Evolutionary conservation across 2,888 invertebrate species (phyloP).

Genomic region (Orthonevra nobilis): DNA sequence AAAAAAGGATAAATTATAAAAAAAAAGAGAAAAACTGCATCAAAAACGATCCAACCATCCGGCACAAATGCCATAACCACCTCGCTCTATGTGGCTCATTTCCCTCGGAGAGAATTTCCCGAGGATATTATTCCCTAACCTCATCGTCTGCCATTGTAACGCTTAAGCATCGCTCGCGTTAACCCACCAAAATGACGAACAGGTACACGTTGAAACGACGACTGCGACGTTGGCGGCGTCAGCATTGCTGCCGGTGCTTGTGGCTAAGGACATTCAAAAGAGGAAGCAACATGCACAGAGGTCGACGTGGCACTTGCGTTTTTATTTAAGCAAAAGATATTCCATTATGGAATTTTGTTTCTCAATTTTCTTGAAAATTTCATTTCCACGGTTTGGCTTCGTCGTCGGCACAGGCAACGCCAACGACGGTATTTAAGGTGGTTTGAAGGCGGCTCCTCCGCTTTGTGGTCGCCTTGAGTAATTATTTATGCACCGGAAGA

Average conservation of each 20-base stretch:
- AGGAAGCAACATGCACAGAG: constrained; percentile 9
- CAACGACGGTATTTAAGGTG: background rate
- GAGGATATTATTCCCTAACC: constrained; percentile 11
- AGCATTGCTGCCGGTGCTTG: background rate
- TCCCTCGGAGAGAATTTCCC: background rate
- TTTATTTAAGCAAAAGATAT: constrained; percentile 36
- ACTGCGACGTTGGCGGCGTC: no score
- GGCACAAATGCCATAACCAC: no score
- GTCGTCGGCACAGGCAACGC: background rate
- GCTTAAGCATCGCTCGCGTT: background rate
- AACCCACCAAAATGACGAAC: background rate
- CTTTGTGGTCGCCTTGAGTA: constrained; percentile 43
- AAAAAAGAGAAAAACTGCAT: no score
- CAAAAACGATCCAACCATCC: no score
- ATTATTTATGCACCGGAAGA: constrained; percentile 56
- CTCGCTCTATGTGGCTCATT: no score
- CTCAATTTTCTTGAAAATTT: constrained; percentile 53
- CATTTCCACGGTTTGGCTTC: constrained; percentile 46
- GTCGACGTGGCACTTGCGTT: constrained; percentile 24
- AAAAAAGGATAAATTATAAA: no score
- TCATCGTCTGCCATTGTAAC: background rate
- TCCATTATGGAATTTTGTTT: constrained; percentile 45
- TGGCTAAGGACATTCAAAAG: background rate
- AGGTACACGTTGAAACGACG: no score
- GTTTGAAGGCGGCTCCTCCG: background rate